Percentiles rank a stretch among this genome's conserved stretches.
phyloP scores from a whole-genome alignment of 2,797 vertebrate genomes.

The Austrolebias charrua region DNA sequence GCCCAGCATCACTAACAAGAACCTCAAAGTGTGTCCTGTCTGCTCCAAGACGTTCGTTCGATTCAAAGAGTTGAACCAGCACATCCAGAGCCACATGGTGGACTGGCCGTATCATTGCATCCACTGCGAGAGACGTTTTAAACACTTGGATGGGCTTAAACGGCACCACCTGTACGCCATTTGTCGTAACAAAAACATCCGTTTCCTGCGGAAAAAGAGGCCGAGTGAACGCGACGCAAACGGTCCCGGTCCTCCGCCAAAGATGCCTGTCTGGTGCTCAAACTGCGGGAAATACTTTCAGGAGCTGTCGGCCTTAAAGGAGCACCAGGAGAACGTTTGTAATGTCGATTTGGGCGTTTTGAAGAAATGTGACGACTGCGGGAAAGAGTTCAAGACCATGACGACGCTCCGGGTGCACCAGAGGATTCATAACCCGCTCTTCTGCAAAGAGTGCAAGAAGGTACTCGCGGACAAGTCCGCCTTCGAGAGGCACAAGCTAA shows the following conservation, averaged over 20 bases:
- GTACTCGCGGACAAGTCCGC: slow-evolving; percentile 65
- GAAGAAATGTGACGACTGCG: slow-evolving; percentile 67
- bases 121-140: slow-evolving; percentile 74
- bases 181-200: slow-evolving; percentile 67
- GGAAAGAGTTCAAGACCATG: slow-evolving; percentile 74
- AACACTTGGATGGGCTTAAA: slow-evolving; percentile 75
- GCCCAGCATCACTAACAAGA: slow-evolving; percentile 33
- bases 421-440: slow-evolving; percentile 73
- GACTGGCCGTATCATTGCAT: slow-evolving; percentile 74
- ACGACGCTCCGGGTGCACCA: slow-evolving; percentile 76
- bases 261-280: slow-evolving; percentile 72
- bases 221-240: neutral
- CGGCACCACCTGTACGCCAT: slow-evolving; percentile 77
- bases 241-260: slow-evolving; percentile 25
- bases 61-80: slow-evolving; percentile 69
- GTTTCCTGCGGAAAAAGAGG: slow-evolving; percentile 63
- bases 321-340: slow-evolving; percentile 70
- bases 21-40: slow-evolving; percentile 59
- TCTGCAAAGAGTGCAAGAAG: slow-evolving; percentile 79
- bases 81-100: slow-evolving; percentile 74
- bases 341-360: slow-evolving; percentile 46
- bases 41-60: slow-evolving; percentile 65
- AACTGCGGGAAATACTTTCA: slow-evolving; percentile 76
- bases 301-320: slow-evolving; percentile 58
- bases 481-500: slow-evolving; percentile 74